These are phyloP conservation scores for Campaea margaritaria DNA, from an alignment of 2,888 invertebrate genomes.

Conservation along the genomic window DNA sequence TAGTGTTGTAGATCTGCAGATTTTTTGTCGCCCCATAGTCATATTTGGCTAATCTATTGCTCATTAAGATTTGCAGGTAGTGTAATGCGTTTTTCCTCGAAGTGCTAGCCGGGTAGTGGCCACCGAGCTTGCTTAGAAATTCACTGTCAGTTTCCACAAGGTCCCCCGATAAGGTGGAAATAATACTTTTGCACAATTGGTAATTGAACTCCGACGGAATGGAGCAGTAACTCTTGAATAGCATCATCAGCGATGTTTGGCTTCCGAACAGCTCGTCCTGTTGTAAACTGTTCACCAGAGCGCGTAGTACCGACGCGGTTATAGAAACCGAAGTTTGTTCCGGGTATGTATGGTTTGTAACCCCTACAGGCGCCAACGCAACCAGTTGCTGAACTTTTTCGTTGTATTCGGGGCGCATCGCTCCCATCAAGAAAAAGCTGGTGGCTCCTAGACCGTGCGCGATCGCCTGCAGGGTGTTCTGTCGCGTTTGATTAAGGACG, in stretches of 20 bases:
- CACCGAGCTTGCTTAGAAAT: slow-evolving; percentile 32
- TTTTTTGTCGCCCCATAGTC: slow-evolving; percentile 45
- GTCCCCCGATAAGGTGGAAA: slow-evolving; percentile 36
- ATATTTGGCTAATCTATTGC: slow-evolving; percentile 35
- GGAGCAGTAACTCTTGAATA: slow-evolving; percentile 24
- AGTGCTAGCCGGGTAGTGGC: slow-evolving; percentile 44
- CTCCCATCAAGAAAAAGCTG: slow-evolving; percentile 76
- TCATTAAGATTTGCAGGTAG: slow-evolving; percentile 26
- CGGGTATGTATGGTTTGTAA: slow-evolving; percentile 30
- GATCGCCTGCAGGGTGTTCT: slow-evolving; percentile 82
- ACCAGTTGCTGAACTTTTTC: slow-evolving; percentile 77
- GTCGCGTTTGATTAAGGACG: slow-evolving; percentile 66
- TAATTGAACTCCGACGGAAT: slow-evolving; percentile 5
- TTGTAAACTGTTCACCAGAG: slow-evolving; percentile 6
- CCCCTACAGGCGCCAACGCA: slow-evolving; percentile 52
- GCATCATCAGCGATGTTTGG: not conserved
- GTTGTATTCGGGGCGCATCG: slow-evolving; percentile 80
- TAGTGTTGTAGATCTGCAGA: slow-evolving; percentile 36
- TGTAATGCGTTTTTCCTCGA: slow-evolving; percentile 38
- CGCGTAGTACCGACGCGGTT: slow-evolving; percentile 3
- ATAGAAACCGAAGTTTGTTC: not conserved
- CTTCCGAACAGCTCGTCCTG: slow-evolving; percentile 30
- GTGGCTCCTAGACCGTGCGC: slow-evolving; percentile 88
- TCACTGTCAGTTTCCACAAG: slow-evolving; percentile 35
- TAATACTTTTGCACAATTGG: slow-evolving; percentile 20